phyloP scores from a whole-genome alignment of 2,797 vertebrate genomes.

The Semotilus atromaculatus region DNA sequence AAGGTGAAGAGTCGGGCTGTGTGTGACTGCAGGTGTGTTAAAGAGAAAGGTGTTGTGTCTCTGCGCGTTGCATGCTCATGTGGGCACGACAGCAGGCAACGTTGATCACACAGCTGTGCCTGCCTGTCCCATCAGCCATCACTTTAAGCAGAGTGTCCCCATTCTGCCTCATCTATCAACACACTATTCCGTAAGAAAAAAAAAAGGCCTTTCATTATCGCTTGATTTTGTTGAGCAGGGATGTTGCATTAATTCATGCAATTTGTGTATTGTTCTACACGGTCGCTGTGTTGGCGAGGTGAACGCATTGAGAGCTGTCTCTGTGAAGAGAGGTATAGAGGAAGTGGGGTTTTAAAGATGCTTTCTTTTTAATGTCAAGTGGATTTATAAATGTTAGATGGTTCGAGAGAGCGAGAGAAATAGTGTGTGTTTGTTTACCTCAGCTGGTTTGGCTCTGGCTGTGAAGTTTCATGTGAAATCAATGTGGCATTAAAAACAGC shows the following conservation, averaged over 20 bases:
- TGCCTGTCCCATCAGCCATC: conserved; percentile 47
- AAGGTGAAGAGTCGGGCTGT: conserved; percentile 22
- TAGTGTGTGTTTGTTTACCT: not conserved
- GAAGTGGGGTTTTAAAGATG: conserved; percentile 32
- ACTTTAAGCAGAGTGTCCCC: conserved; percentile 46
- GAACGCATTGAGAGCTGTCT: conserved; percentile 13
- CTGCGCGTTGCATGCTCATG: conserved; percentile 27
- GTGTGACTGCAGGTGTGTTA: conserved; percentile 45
- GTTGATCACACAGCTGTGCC: conserved; percentile 48
- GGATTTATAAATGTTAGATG: conserved; percentile 37
- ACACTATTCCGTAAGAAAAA: conserved; percentile 37
- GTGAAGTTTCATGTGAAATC: not conserved
- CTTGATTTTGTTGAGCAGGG: conserved; percentile 19
- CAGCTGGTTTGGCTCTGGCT: too few species aligned
- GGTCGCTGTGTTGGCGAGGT: not conserved
- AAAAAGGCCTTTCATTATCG: conserved; percentile 44
- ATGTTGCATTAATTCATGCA: conserved; percentile 45
- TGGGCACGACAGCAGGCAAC: conserved; percentile 37
- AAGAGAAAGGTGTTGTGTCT: conserved; percentile 18
- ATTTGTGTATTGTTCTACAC: conserved; percentile 36
- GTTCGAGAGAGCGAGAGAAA: not conserved
- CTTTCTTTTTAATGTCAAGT: conserved; percentile 52
- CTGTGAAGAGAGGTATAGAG: conserved; percentile 19
- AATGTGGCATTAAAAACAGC: not conserved
- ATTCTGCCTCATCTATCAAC: conserved; percentile 57